Conservation (phyloP, 2,888 invertebrate species). For the Rotaria sp. region DNA sequence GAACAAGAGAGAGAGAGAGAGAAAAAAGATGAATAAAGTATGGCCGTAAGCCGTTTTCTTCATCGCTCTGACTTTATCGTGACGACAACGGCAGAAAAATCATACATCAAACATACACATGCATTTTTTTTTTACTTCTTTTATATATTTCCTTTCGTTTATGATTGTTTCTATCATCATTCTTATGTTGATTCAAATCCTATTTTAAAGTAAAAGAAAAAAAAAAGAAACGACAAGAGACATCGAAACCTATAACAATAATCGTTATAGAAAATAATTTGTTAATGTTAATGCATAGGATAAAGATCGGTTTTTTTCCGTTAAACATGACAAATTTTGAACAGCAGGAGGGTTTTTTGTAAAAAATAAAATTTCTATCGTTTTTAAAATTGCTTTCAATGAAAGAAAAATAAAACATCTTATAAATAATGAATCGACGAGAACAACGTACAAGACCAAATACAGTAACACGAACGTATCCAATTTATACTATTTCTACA, state of each 20-base stretch:
- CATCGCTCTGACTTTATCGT: not conserved
- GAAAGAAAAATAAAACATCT: no score
- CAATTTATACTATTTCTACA: no score
- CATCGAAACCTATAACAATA: not conserved
- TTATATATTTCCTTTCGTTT: not conserved
- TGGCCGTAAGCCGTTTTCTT: not conserved
- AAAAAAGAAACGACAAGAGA: not conserved
- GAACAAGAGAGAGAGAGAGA: not conserved
- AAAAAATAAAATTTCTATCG: not conserved
- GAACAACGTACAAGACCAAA: no score
- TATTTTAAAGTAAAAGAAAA: not conserved
- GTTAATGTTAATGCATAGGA: not conserved
- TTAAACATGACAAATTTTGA: not conserved
- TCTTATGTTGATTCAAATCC: not conserved
- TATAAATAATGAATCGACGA: no score
- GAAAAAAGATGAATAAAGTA: not conserved
- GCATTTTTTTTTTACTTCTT: not conserved
- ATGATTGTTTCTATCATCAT: not conserved
- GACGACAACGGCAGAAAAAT: not conserved
- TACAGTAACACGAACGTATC: no score
- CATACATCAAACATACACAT: not conserved
- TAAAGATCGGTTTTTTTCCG: not conserved
- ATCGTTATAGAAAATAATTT: not conserved
- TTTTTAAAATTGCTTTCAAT: no score
- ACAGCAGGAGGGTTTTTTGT: not conserved